A percentile compares a stretch with the other conserved stretches of the same genome.
These are phyloP conservation scores for Drosophila borealis DNA, from an alignment of 2,888 invertebrate species.

Conservation along the genomic window DNA sequence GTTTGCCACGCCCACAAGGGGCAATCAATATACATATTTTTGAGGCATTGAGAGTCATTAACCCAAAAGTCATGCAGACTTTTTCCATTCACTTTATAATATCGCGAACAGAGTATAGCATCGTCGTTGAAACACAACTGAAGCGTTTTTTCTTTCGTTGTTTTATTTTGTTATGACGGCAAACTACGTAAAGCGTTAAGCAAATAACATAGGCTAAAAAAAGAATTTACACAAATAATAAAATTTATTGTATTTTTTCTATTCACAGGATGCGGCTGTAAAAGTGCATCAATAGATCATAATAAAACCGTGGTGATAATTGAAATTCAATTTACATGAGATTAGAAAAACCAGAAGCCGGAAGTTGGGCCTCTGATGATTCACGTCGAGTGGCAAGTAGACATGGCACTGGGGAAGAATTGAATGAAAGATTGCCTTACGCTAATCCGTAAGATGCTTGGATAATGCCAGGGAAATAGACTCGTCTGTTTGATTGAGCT, in stretches of 20 bases:
- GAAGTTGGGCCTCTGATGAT: not conserved
- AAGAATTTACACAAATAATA: constrained; percentile 32
- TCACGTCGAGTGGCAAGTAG: too few relatives aligned
- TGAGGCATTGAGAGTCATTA: too few relatives aligned
- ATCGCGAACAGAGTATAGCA: not conserved
- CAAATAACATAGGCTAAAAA: constrained; percentile 39
- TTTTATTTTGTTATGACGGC: constrained; percentile 30
- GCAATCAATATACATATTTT: too few relatives aligned
- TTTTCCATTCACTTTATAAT: too few relatives aligned
- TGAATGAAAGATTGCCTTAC: too few relatives aligned
- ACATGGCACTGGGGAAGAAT: too few relatives aligned
- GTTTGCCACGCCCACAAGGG: too few relatives aligned
- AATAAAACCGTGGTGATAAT: not conserved
- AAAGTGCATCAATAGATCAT: not conserved
- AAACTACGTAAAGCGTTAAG: constrained; percentile 22
- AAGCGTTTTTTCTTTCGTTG: constrained; percentile 16
- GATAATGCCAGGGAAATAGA: too few relatives aligned
- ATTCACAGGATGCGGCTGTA: constrained; percentile 15
- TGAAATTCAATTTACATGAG: not conserved
- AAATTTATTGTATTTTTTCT: not conserved
- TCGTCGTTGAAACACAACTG: not conserved
- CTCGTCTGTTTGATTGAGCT: too few relatives aligned
- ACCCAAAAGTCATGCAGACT: too few relatives aligned
- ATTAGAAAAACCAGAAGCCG: not conserved
- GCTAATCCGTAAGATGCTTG: too few relatives aligned